Evolutionary conservation across 2,888 invertebrate species (phyloP).

Genomic region (Diplolepis rosae): DNA sequence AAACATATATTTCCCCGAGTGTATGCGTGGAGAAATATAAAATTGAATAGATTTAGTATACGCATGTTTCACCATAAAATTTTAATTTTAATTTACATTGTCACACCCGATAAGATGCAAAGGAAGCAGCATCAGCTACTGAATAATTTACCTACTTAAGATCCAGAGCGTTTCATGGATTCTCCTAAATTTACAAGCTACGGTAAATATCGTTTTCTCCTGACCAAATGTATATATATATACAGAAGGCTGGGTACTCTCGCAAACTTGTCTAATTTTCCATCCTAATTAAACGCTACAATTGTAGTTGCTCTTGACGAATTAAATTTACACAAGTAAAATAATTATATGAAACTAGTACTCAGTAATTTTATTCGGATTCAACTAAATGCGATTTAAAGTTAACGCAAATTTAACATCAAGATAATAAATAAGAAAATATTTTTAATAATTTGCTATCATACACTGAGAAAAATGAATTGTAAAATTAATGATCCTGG

Average conservation of each 20-base stretch:
- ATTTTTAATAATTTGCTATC: too few species aligned
- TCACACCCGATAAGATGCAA: background rate
- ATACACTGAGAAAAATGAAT: too few species aligned
- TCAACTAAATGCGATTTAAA: too few species aligned
- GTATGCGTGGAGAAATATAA: too few species aligned
- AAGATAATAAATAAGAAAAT: too few species aligned
- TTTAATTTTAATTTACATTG: conserved; percentile 13
- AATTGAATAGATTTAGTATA: too few species aligned
- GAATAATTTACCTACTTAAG: conserved; percentile 23
- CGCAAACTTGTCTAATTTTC: conserved; percentile 8
- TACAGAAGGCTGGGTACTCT: background rate
- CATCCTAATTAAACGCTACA: background rate
- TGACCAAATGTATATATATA: background rate
- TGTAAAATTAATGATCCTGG: too few species aligned
- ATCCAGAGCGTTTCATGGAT: background rate
- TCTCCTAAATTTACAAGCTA: background rate
- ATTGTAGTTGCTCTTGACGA: background rate
- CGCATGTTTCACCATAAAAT: too few species aligned
- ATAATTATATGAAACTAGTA: too few species aligned
- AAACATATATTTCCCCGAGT: too few species aligned
- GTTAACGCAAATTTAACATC: too few species aligned
- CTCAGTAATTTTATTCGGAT: too few species aligned
- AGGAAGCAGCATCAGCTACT: background rate
- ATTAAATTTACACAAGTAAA: background rate
- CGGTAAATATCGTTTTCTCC: background rate